These are phyloP conservation scores for Trachelipus rathkii DNA, from an alignment of 1,140 invertebrate species.

Conservation along the genomic window DNA sequence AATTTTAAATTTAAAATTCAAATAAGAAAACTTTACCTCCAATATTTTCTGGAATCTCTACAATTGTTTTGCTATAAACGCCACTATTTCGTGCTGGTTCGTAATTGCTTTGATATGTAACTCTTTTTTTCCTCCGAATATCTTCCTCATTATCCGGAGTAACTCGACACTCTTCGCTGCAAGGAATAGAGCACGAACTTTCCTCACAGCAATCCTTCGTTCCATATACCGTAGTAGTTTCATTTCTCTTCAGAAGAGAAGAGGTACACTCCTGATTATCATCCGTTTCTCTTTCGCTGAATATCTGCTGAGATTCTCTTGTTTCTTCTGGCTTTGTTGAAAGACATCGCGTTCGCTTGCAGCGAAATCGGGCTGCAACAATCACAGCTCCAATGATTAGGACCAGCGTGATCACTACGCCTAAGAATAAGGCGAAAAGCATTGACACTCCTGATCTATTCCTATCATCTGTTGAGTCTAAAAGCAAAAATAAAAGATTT, in stretches of 20 bases:
- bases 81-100: neutral
- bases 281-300: neutral
- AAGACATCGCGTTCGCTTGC: neutral
- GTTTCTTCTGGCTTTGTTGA: neutral
- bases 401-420: neutral
- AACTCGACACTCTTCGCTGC: neutral
- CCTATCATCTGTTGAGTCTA: neutral
- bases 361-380: neutral
- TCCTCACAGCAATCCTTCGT: neutral
- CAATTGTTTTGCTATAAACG: no score
- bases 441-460: slow-evolving; percentile 8
- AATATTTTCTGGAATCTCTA: no score
- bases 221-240: neutral
- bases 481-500: no score
- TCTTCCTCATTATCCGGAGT: neutral
- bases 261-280: neutral
- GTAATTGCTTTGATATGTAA: neutral
- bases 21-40: no score
- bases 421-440: neutral
- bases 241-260: neutral
- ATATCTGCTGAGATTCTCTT: neutral
- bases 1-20: no score
- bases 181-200: neutral
- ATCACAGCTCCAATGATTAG: neutral
- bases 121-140: neutral